Conservation (phyloP, 2,888 invertebrate genomes). For the Carpatolechia fugitivella region DNA sequence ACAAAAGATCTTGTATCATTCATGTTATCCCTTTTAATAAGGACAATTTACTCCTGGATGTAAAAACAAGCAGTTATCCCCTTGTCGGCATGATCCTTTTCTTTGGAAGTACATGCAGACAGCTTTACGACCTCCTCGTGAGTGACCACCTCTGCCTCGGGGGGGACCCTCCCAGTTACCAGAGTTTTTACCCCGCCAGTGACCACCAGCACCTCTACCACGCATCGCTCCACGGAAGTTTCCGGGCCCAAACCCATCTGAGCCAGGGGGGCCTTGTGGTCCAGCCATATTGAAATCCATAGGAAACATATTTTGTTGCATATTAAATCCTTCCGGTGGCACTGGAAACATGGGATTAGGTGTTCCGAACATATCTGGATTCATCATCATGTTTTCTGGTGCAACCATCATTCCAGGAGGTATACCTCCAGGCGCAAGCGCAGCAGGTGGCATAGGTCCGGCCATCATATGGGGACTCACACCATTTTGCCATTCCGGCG, state of each 20-base stretch:
- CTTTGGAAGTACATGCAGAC: conserved; percentile 89
- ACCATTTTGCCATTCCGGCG: conserved; percentile 63
- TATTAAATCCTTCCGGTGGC: conserved; percentile 64
- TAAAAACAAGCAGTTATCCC: conserved; percentile 89
- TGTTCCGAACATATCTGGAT: conserved; percentile 62
- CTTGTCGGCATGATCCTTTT: conserved; percentile 89
- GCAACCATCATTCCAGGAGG: conserved; percentile 67
- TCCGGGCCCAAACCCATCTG: conserved; percentile 61
- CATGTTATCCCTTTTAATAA: conserved; percentile 48
- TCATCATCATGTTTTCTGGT: conserved; percentile 72
- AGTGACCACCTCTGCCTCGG: conserved; percentile 71
- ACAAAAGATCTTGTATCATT: conserved; percentile 12
- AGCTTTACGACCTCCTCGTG: conserved; percentile 76
- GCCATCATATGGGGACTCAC: conserved; percentile 60
- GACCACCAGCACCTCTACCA: conserved; percentile 71
- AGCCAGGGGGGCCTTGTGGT: conserved; percentile 52
- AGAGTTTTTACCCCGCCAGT: conserved; percentile 72
- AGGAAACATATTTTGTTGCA: conserved; percentile 72
- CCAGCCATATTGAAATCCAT: conserved; percentile 73
- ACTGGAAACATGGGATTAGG: conserved; percentile 57
- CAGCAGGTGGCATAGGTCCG: conserved; percentile 48
- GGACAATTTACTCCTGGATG: conserved; percentile 86
- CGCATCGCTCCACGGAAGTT: conserved; percentile 78
- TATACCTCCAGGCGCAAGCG: conserved; percentile 51
- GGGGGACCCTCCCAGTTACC: conserved; percentile 70